Evolutionary conservation across 1,140 invertebrate genomes (phyloP), one percentile per base, ranked within the genome.

Genomic region (Eulimnadia texana): DNA sequence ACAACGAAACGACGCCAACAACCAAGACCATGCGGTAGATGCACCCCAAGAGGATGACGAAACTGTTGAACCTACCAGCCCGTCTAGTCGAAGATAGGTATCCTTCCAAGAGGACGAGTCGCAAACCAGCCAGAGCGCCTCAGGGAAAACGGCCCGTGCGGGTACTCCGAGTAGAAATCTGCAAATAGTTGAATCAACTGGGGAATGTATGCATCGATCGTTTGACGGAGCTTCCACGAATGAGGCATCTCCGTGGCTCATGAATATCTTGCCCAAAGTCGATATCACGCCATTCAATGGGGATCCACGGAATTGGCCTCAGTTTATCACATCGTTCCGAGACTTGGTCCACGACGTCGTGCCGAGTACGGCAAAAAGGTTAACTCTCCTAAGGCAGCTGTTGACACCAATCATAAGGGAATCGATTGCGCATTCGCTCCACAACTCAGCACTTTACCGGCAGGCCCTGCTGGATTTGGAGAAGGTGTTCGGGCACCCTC

Each of bases 251-350:
- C 33, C 33, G 6, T 42, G 33, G 33, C 33, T 42, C 16, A 42
- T 42, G 33, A 42, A 42, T 42, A 42, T 42, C 6, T 27, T 60
- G 6, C 47, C 58, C 1, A 60, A 60, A 1, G n/a, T 60, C 3
- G 58, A 60, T 9, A 10, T 60, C 3, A 60, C 28, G 19, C 47
- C 58, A 0, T 60, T 22, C n/a, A 47, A 60, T 19, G 58, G 58
- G 2, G 50, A 60, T 23, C 47, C 58, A 0, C 42, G 50, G 20
- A 60, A 51, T 2, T 60, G 47, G 58, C 47, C 58, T 1, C 27
- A 50, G 19, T 60, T 60, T 22, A 60, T 60, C 19, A 49, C 49
- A 25, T 49, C 42, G n/a, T 60, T 60, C 24, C 13, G 19, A 51
- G 50, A 51, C 19, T 51, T 60, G 19, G 49, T 51, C 10, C 58